Evolutionary conservation across 2,113 vertebrate genomes (phyloP).

Genomic region (Euleptes europaea): DNA sequence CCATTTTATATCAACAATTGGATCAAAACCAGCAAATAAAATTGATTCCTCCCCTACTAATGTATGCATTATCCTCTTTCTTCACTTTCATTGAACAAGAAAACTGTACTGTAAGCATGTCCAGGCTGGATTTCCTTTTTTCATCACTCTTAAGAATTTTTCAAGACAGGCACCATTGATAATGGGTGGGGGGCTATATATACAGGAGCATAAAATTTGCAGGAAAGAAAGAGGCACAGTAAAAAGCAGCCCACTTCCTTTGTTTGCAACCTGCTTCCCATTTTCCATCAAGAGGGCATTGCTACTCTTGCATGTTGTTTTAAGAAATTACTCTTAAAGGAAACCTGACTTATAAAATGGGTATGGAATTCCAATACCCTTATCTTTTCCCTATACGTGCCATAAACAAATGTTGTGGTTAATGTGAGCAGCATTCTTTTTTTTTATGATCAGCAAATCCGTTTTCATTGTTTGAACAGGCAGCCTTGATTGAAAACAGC

Average conservation of each 20-base stretch:
- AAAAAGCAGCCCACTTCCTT: not conserved
- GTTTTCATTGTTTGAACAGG: fast-evolving
- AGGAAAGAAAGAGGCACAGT: not conserved
- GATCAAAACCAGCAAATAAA: not conserved
- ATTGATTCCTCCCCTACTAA: not conserved
- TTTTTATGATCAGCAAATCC: not conserved
- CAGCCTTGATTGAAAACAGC: not conserved
- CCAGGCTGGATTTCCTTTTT: not conserved
- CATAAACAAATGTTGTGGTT: not conserved
- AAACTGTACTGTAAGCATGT: not conserved
- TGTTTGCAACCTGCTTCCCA: not conserved
- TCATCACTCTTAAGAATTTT: constrained; percentile 4
- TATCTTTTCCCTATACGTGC: not conserved
- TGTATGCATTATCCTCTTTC: not conserved
- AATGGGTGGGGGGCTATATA: constrained; percentile 10
- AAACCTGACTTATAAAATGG: not conserved
- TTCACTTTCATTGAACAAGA: not conserved
- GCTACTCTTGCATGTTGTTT: not conserved
- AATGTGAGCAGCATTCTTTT: not conserved
- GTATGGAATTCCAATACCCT: not conserved
- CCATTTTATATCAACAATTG: not conserved
- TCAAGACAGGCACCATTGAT: constrained; percentile 20
- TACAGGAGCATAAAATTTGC: not conserved
- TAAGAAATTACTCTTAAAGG: not conserved
- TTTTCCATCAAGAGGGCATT: fast-evolving